Conservation (phyloP, 2,888 invertebrate species). For the Cecidostiba fungosa region DNA sequence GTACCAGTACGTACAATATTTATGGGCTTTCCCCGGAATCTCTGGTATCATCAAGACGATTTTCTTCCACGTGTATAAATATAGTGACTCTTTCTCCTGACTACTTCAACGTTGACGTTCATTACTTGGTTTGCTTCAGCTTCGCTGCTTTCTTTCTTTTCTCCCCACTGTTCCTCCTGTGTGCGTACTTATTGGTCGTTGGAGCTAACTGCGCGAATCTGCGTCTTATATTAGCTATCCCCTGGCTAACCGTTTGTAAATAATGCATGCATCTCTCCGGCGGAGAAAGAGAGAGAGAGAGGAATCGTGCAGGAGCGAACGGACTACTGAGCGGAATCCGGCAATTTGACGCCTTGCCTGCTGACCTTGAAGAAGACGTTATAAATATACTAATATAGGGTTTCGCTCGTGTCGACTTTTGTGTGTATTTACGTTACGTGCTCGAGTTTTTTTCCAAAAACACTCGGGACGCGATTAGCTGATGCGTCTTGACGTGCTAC, state of each 20-base stretch:
- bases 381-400: neutral
- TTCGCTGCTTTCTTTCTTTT: neutral
- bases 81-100: too few relatives aligned
- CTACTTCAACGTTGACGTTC: too few relatives aligned
- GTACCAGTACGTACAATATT: too few relatives aligned
- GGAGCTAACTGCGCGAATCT: too few relatives aligned
- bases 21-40: too few relatives aligned
- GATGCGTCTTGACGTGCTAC: too few relatives aligned
- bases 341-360: slow-evolving; percentile 12
- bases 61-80: too few relatives aligned
- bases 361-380: neutral
- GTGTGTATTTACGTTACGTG: neutral
- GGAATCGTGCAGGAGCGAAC: neutral
- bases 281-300: neutral
- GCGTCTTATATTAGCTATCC: neutral
- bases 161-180: too few relatives aligned
- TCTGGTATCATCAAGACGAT: too few relatives aligned
- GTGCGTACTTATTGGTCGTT: neutral
- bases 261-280: too few relatives aligned
- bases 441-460: neutral
- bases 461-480: too few relatives aligned
- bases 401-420: neutral
- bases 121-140: neutral
- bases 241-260: neutral
- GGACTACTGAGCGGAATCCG: neutral